A percentile compares a stretch with the other conserved stretches of the same genome.
phyloP scores from a whole-genome alignment of 2,113 vertebrate genomes.

The Oophaga pumilio region DNA sequence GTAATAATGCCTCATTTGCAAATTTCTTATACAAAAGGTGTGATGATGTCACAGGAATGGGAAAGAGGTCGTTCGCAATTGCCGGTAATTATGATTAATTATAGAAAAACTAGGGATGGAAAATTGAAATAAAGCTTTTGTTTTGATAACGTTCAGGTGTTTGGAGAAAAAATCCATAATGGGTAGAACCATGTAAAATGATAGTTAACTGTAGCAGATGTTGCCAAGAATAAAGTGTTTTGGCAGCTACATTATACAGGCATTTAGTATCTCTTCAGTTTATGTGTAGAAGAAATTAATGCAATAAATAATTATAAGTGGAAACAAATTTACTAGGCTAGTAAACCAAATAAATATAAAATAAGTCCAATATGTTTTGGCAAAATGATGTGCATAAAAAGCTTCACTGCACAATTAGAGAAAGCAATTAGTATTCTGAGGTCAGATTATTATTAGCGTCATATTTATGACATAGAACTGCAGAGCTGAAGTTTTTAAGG shows the following conservation, averaged over 20 bases:
- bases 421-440: neutral
- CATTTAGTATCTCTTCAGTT: slow-evolving; percentile 40
- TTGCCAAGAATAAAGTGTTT: slow-evolving; percentile 44
- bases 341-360: slow-evolving; percentile 33
- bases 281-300: slow-evolving; percentile 35
- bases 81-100: slow-evolving; percentile 36
- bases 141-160: slow-evolving; percentile 24
- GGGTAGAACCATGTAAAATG: slow-evolving; percentile 11
- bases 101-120: neutral
- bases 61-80: slow-evolving; percentile 11
- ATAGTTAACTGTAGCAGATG: slow-evolving; percentile 43
- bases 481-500: neutral
- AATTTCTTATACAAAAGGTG: neutral
- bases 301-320: slow-evolving; percentile 46
- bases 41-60: slow-evolving; percentile 1
- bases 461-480: neutral
- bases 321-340: slow-evolving; percentile 35
- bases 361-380: slow-evolving; percentile 35
- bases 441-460: neutral
- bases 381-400: slow-evolving; percentile 21
- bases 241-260: slow-evolving; percentile 16
- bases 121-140: slow-evolving; percentile 34
- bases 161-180: slow-evolving; percentile 9
- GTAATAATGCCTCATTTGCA: neutral
- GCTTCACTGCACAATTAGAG: neutral